Conservation (phyloP, 2,113 vertebrate genomes). For the Peromyscus leucopus region DNA sequence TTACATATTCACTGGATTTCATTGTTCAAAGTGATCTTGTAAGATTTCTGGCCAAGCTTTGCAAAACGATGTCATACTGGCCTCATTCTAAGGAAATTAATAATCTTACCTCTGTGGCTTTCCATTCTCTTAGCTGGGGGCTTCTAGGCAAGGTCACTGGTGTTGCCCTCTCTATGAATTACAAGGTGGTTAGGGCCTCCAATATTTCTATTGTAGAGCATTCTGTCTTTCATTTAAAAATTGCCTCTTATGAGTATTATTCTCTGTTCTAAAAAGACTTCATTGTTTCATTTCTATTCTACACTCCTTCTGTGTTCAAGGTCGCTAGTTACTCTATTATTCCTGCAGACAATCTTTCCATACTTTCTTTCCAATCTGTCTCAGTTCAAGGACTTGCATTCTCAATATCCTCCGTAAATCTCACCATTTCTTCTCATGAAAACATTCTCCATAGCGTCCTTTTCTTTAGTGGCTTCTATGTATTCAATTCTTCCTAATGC, state of each 20-base stretch:
- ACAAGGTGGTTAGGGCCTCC: constrained; percentile 75
- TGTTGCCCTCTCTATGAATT: constrained; percentile 81
- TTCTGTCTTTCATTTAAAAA: constrained; percentile 82
- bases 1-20: constrained; percentile 71
- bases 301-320: constrained; percentile 87
- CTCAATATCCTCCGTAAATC: constrained; percentile 84
- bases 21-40: constrained; percentile 73
- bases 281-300: constrained; percentile 89
- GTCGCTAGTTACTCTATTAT: constrained; percentile 88
- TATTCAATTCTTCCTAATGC: constrained; percentile 81
- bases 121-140: constrained; percentile 62
- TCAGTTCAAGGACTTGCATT: constrained; percentile 89
- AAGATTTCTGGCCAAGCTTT: constrained; percentile 69
- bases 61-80: constrained; percentile 70
- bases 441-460: constrained; percentile 84
- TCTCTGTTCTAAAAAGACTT: constrained; percentile 85
- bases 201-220: constrained; percentile 77
- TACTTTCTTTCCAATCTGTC: constrained; percentile 80
- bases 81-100: constrained; percentile 78
- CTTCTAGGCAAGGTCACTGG: constrained; percentile 71
- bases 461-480: constrained; percentile 79
- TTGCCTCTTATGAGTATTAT: constrained; percentile 88
- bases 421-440: constrained; percentile 88
- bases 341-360: constrained; percentile 85
- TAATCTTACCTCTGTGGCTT: constrained; percentile 74